phyloP scores from a whole-genome alignment of 1,140 invertebrate genomes.

The Diploscapter pachys region DNA sequence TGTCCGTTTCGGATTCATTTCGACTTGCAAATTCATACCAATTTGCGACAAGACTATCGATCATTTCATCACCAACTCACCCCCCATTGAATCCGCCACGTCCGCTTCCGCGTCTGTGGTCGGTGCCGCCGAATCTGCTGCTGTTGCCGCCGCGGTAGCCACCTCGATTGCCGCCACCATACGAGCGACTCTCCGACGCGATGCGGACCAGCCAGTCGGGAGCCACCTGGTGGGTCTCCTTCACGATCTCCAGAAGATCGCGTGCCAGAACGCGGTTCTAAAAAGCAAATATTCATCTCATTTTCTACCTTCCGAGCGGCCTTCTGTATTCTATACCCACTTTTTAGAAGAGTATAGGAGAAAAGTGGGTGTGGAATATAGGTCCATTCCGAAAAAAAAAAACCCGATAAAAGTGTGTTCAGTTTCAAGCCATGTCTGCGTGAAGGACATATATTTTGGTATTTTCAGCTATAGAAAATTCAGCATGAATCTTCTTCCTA shows the following conservation, averaged over 20 bases:
- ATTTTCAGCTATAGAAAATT: neutral
- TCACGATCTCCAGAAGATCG: constrained; percentile 84
- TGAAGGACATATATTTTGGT: neutral
- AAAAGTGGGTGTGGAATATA: too few relatives aligned
- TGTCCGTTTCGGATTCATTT: too few relatives aligned
- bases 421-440: neutral
- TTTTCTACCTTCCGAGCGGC: neutral
- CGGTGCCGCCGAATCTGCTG: constrained; percentile 44
- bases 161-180: neutral
- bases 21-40: too few relatives aligned
- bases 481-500: neutral
- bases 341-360: neutral
- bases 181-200: constrained; percentile 34
- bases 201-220: constrained; percentile 41
- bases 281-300: neutral
- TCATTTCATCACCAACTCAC: too few relatives aligned
- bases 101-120: constrained; percentile 29
- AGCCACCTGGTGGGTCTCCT: constrained; percentile 82
- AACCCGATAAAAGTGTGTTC: neutral
- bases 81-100: constrained; percentile 22
- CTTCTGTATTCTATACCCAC: neutral
- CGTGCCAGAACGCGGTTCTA: constrained; percentile 84
- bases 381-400: too few relatives aligned
- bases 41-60: too few relatives aligned
- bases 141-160: constrained; percentile 20